A percentile compares a stretch with the other conserved stretches of the same genome.
Evolutionary conservation across 2,888 invertebrate genomes (phyloP).

Genomic region (Calliscelio sp.): DNA sequence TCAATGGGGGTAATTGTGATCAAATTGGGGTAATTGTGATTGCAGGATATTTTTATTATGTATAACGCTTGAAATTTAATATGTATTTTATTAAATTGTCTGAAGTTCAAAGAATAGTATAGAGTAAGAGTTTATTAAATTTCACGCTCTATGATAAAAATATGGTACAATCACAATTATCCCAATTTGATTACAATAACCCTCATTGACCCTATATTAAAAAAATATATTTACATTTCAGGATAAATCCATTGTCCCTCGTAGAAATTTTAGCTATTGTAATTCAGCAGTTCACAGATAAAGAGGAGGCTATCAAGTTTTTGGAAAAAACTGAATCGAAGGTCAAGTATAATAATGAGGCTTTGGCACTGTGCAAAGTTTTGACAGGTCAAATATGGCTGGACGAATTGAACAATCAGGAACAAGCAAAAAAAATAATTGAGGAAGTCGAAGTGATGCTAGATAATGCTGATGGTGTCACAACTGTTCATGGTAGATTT

Average conservation of each 20-base stretch:
- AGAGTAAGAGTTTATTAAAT: too few relatives aligned
- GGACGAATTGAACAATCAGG: conserved; percentile 92
- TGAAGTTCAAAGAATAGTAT: too few relatives aligned
- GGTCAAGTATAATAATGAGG: conserved; percentile 94
- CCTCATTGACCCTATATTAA: too few relatives aligned
- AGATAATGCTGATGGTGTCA: conserved; percentile 96
- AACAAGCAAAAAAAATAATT: conserved; percentile 93
- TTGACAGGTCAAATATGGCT: conserved; percentile 93
- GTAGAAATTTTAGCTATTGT: conserved; percentile 94
- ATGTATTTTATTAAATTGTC: too few relatives aligned
- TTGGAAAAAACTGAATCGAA: conserved; percentile 95
- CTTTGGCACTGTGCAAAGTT: conserved; percentile 95
- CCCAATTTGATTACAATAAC: too few relatives aligned
- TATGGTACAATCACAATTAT: too few relatives aligned
- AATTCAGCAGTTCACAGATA: conserved; percentile 92
- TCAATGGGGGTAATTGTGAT: too few relatives aligned
- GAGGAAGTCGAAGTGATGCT: conserved; percentile 94
- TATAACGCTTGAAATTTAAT: too few relatives aligned
- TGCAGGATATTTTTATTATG: too few relatives aligned
- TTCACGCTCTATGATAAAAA: too few relatives aligned
- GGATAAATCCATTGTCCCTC: conserved; percentile 96
- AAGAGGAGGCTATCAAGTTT: conserved; percentile 94
- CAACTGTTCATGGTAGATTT: conserved; percentile 97
- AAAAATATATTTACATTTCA: too few relatives aligned
- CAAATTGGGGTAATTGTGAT: too few relatives aligned